Evolutionary conservation across 2,888 invertebrate genomes (phyloP), one percentile per base, ranked within the genome.

Genomic region (Autographa gamma): DNA sequence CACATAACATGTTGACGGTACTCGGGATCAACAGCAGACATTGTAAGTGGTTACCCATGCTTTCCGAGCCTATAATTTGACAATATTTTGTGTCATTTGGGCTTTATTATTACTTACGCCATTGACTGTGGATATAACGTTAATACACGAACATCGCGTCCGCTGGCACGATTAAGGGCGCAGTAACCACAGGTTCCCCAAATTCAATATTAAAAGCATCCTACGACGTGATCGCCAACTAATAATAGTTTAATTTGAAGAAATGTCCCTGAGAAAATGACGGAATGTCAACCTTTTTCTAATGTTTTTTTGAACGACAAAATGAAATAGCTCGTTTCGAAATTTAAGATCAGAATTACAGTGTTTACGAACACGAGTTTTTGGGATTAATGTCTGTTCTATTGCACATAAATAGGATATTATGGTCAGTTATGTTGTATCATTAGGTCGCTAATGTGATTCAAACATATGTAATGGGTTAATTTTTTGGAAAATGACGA

Each of bases 141-240:
- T 95, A 93, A 95, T 94, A 94, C 92, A 88, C 89, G 91, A 90
- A 91, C 90, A 86, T 83, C 87, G 89, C 86, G 87, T 91, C 91
- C 90, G 89, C 89, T 86, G 90, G 89, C 90, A 85, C 94, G 95
- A 95, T 95, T 95, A 95, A 93, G 95, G 95, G 89, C 90, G 88
- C 88, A 85, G 88, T 95, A 95, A 95, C 94, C 92, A 95, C 93
- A 93, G 95, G 94, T 89, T 91, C 91, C 93, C 93, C 95, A 95
- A 95, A 95, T 95, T 95, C 93, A 95, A 95, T 95, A 95, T 95
- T 95, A 95, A 95, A 95, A 95, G 95, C 95, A 95, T 95, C 95
- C 93, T 93, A 92, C 91, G 89, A 92, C 91, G 91, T 93, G 95
- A 95, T 95, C 94, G 94, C 90, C 92, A 92, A 93, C 95, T 95